These are phyloP conservation scores for Pandemis corylana DNA, from an alignment of 2,888 invertebrate genomes.

Conservation along the genomic window DNA sequence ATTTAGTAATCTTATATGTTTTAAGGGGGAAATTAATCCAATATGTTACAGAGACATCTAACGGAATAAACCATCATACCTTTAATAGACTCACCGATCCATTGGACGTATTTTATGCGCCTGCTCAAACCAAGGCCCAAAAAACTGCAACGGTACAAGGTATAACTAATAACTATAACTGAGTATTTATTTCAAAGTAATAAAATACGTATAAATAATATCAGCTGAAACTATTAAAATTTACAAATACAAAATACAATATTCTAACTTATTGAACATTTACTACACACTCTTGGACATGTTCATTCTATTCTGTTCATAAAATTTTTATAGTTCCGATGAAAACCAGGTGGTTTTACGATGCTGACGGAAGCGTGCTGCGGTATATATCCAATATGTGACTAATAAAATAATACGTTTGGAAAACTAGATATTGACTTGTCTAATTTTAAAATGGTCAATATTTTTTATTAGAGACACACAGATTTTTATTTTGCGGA, in stretches of 20 bases:
- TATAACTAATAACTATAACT: too few relatives aligned
- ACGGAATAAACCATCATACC: too few relatives aligned
- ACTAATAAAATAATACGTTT: not conserved
- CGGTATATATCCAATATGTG: not conserved
- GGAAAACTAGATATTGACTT: not conserved
- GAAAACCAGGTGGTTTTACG: slow-evolving; percentile 26
- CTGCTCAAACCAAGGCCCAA: too few relatives aligned
- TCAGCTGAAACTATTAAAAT: not conserved
- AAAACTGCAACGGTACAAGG: too few relatives aligned
- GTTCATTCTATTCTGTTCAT: slow-evolving; percentile 15
- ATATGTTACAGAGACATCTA: too few relatives aligned
- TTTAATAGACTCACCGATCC: too few relatives aligned
- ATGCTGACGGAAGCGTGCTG: slow-evolving; percentile 16
- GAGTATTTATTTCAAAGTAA: too few relatives aligned
- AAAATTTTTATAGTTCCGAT: slow-evolving; percentile 15
- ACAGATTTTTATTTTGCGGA: too few relatives aligned
- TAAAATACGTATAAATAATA: not conserved
- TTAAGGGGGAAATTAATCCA: too few relatives aligned
- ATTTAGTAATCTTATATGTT: too few relatives aligned
- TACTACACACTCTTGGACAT: slow-evolving; percentile 1
- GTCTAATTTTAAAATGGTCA: not conserved
- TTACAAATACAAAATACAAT: not conserved
- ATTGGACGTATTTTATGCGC: too few relatives aligned
- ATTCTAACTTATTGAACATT: not conserved
- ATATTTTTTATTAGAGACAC: too few relatives aligned